phyloP scores from a whole-genome alignment of 2,113 vertebrate species.

The Ceratotherium simum region DNA sequence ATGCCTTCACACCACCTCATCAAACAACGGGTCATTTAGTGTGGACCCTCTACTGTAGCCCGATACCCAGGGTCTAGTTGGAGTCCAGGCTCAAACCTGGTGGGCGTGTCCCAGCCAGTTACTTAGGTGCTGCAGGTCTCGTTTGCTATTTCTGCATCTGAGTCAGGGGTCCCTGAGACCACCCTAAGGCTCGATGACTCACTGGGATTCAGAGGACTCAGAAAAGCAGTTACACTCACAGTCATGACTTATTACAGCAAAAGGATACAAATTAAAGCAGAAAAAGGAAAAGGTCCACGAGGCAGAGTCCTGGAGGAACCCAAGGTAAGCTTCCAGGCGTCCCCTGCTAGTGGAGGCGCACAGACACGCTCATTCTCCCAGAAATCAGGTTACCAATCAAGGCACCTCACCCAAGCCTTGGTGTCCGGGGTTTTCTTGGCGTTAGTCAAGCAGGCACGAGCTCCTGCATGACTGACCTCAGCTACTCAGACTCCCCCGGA shows the following conservation, averaged over 20 bases:
- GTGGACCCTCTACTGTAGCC: background rate
- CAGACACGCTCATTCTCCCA: background rate
- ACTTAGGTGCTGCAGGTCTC: background rate
- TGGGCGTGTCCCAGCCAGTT: no score
- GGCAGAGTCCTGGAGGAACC: background rate
- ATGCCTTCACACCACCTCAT: fast-evolving
- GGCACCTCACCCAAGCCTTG: no score
- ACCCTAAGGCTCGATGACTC: background rate
- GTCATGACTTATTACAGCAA: no score
- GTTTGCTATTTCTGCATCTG: background rate
- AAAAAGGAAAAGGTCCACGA: background rate
- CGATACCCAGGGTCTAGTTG: fast-evolving
- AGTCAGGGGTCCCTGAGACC: background rate
- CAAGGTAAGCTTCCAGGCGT: background rate
- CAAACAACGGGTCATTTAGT: no score
- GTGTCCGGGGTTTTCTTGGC: no score
- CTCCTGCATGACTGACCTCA: background rate
- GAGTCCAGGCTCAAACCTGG: background rate
- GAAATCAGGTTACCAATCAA: background rate
- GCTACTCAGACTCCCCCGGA: background rate
- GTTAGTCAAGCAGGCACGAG: fast-evolving
- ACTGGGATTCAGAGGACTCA: background rate
- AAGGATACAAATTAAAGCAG: background rate
- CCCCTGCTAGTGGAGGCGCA: background rate
- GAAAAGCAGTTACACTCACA: background rate